Percentiles rank a stretch among this genome's conserved stretches.
Conservation (phyloP, 2,113 vertebrate genomes). For the Falco punctatus region DNA sequence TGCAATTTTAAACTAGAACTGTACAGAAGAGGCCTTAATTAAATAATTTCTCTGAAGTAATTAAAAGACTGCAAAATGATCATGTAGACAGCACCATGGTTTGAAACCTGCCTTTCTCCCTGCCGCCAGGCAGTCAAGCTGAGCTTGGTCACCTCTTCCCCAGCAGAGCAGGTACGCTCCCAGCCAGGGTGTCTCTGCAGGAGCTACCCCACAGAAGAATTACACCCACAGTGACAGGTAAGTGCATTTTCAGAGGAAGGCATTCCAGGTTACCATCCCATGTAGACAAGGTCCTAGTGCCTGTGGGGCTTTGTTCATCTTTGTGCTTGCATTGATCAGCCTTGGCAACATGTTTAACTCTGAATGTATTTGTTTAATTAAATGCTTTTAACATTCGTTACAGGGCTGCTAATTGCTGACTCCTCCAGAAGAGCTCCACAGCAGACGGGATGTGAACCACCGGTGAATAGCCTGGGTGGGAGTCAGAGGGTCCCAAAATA, state of each 20-base stretch:
- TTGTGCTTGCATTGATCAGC: not conserved
- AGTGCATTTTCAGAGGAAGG: not conserved
- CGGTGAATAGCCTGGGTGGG: not conserved
- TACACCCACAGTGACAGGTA: not conserved
- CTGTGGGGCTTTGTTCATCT: not conserved
- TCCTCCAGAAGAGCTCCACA: not conserved
- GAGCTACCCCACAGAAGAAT: not conserved
- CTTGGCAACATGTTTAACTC: not conserved
- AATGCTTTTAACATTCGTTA: constrained; percentile 23
- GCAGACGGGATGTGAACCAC: not conserved
- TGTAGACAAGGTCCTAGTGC: not conserved
- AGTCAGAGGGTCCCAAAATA: not conserved
- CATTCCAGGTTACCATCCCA: not conserved
- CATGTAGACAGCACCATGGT: not conserved
- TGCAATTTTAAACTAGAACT: constrained; percentile 8
- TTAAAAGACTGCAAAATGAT: constrained; percentile 21
- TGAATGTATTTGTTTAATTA: not conserved
- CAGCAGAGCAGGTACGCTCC: not conserved
- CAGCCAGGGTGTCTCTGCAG: not conserved
- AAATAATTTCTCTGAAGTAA: constrained; percentile 43
- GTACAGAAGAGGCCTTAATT: constrained; percentile 32
- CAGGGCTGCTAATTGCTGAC: not conserved
- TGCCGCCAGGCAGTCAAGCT: not conserved
- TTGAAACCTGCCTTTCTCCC: not conserved
- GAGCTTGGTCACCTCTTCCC: not conserved